A percentile compares a stretch with the other conserved stretches of the same genome.
Evolutionary conservation across 2,888 invertebrate species (phyloP).

Genomic region (Apantesis nais): DNA sequence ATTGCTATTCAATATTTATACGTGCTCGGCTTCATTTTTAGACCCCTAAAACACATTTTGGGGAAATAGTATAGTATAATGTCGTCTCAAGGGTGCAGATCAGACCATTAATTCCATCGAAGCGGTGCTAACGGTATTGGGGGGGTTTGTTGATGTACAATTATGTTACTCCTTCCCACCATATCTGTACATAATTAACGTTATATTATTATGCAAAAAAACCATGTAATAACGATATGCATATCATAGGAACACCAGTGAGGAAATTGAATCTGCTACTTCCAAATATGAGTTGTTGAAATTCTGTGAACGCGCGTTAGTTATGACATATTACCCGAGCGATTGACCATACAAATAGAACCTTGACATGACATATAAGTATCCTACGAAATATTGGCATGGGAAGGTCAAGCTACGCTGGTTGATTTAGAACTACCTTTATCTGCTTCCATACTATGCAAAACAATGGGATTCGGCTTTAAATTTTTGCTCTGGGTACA

Average conservation of each 20-base stretch:
- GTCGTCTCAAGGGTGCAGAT: no score
- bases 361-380: neutral
- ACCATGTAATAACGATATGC: slow-evolving; percentile 51
- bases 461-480: neutral
- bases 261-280: slow-evolving; percentile 62
- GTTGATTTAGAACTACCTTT: slow-evolving; percentile 9
- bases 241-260: slow-evolving; percentile 38
- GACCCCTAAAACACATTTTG: no score
- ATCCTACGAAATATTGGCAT: slow-evolving; percentile 9
- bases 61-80: no score
- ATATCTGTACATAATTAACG: neutral
- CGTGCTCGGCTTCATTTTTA: no score
- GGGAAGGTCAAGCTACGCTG: slow-evolving; percentile 22
- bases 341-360: slow-evolving; percentile 3
- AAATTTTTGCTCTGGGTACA: neutral
- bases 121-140: no score
- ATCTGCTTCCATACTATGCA: neutral
- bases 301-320: slow-evolving; percentile 62
- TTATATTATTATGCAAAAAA: slow-evolving; percentile 25
- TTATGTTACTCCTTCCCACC: neutral
- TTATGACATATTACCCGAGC: slow-evolving; percentile 51
- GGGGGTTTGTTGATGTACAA: no score
- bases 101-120: no score
- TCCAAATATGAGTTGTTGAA: slow-evolving; percentile 62
- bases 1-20: no score